Evolutionary conservation across 2,888 invertebrate genomes (phyloP).

Genomic region (Sphinx pinastri): DNA sequence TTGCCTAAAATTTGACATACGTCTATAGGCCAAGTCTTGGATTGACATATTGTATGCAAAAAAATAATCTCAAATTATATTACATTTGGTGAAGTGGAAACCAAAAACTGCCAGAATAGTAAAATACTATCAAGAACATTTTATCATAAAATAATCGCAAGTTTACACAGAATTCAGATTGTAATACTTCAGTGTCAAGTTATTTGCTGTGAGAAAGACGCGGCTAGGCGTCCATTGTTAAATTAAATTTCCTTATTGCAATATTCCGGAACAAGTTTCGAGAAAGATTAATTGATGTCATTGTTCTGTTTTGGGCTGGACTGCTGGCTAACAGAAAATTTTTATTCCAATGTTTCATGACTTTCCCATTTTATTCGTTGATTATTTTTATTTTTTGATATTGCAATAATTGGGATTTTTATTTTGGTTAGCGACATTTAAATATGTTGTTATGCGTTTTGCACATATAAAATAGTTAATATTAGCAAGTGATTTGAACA

Average conservation of each 20-base stretch:
- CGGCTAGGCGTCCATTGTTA: slow-evolving; percentile 4
- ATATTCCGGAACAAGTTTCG: slow-evolving; percentile 18
- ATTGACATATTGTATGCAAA: no score
- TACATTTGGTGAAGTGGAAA: no score
- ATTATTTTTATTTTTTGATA: not conserved
- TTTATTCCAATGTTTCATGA: slow-evolving; percentile 7
- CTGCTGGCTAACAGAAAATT: slow-evolving; percentile 32
- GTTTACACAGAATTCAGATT: not conserved
- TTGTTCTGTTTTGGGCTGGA: slow-evolving; percentile 19
- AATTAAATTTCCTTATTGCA: slow-evolving; percentile 26
- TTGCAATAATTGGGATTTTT: not conserved
- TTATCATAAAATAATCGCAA: not conserved
- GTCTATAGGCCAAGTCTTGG: no score
- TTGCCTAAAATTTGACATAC: no score
- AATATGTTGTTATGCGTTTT: no score
- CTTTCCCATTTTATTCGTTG: not conserved
- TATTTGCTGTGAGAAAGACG: not conserved
- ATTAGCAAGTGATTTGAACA: no score
- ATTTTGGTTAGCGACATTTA: not conserved
- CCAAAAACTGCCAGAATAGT: no score
- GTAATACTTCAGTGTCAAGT: not conserved
- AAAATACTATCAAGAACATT: no score
- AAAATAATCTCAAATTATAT: no score
- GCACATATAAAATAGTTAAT: no score
- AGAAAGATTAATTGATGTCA: slow-evolving; percentile 19